These are phyloP conservation scores for Erpobdella octoculata DNA, from an alignment of 2,888 invertebrate species.

Conservation along the genomic window DNA sequence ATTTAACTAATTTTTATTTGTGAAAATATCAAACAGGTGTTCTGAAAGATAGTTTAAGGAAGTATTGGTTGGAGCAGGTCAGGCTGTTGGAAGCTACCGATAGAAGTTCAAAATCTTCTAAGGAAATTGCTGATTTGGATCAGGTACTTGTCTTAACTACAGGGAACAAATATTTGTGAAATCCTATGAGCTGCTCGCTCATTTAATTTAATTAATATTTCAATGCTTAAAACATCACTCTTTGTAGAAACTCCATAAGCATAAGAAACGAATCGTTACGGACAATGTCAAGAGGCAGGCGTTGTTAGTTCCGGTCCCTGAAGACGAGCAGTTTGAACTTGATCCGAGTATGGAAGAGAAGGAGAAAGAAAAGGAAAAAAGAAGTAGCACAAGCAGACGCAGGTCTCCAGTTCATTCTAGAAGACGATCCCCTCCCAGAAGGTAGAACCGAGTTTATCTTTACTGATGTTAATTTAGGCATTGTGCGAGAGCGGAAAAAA, in stretches of 20 bases:
- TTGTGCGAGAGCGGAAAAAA: background rate
- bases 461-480: background rate
- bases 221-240: background rate
- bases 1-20: no score
- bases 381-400: slow-evolving; percentile 11
- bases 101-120: slow-evolving; percentile 14
- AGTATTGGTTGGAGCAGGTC: slow-evolving; percentile 33
- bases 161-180: no score
- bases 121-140: slow-evolving; percentile 32
- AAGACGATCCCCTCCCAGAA: slow-evolving; percentile 12
- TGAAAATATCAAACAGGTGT: slow-evolving; percentile 25
- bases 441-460: background rate
- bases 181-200: no score
- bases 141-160: no score
- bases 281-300: slow-evolving; percentile 28
- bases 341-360: slow-evolving; percentile 35
- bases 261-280: slow-evolving; percentile 31
- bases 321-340: slow-evolving; percentile 21
- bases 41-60: slow-evolving; percentile 28
- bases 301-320: slow-evolving; percentile 26
- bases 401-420: background rate
- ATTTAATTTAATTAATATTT: no score
- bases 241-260: slow-evolving; percentile 28
- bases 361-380: slow-evolving; percentile 22
- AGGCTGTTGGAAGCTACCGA: slow-evolving; percentile 19